Percentiles rank a stretch among this genome's conserved stretches.
Evolutionary conservation across 1,140 invertebrate genomes (phyloP).

Genomic region (Rhopalosiphum maidis): DNA sequence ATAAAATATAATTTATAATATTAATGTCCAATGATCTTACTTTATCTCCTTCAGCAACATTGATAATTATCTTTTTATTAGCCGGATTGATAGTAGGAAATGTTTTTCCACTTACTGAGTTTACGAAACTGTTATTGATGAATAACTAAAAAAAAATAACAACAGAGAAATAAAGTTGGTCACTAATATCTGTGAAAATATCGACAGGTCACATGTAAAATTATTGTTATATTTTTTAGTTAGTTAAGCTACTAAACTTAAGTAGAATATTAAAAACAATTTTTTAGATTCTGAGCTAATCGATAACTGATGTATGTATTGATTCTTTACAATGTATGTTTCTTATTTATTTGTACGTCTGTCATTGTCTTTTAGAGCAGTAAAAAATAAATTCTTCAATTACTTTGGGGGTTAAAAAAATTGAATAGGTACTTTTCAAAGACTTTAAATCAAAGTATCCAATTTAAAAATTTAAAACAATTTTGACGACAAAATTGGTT

Average conservation of each 20-base stretch:
- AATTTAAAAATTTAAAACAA: too few relatives aligned
- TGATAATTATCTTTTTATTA: conserved; percentile 76
- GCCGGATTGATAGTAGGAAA: conserved; percentile 81
- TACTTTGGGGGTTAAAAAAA: too few relatives aligned
- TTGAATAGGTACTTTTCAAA: too few relatives aligned
- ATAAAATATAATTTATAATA: conserved; percentile 38
- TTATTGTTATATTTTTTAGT: background rate
- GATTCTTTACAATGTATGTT: background rate
- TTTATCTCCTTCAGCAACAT: conserved; percentile 84
- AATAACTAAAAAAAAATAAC: conserved; percentile 74
- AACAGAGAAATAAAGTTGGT: background rate
- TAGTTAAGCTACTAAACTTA: too few relatives aligned
- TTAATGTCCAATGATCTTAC: conserved; percentile 63
- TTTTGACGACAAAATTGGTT: too few relatives aligned
- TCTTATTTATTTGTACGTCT: too few relatives aligned
- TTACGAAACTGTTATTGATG: conserved; percentile 92
- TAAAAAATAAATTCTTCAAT: too few relatives aligned
- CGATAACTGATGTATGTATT: background rate
- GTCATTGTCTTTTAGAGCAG: too few relatives aligned
- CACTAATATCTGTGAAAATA: background rate
- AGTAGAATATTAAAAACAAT: too few relatives aligned
- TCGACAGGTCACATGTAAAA: background rate
- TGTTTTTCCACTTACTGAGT: conserved; percentile 75
- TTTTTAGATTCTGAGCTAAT: too few relatives aligned
- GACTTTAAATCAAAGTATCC: too few relatives aligned